Percentiles rank a stretch among this genome's conserved stretches.
These are phyloP conservation scores for Sebastes goodei DNA, from an alignment of 2,797 vertebrate species.

Conservation along the genomic window DNA sequence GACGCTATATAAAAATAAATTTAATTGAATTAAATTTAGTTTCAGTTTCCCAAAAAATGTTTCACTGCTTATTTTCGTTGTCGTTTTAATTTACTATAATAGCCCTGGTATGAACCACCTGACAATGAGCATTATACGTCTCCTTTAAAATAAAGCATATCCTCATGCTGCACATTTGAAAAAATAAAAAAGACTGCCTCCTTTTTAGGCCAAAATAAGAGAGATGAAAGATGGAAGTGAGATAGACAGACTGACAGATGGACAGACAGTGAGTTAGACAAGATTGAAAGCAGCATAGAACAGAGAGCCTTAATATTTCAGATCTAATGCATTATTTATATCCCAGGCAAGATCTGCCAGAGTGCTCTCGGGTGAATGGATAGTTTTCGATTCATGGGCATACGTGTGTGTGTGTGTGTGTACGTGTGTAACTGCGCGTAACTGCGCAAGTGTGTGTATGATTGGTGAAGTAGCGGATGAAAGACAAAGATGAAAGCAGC, in stretches of 20 bases:
- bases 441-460: background rate
- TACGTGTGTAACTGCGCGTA: background rate
- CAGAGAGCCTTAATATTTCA: conserved; percentile 79
- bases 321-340: conserved; percentile 79
- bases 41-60: too few relatives aligned
- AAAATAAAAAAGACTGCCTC: background rate
- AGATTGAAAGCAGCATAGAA: conserved; percentile 48
- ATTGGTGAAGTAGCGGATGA: conserved; percentile 62
- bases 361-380: conserved; percentile 67
- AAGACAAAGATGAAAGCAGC: conserved; percentile 80
- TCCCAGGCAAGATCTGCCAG: conserved; percentile 51
- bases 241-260: background rate
- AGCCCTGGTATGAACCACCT: too few relatives aligned
- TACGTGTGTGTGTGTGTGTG: background rate
- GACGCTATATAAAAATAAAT: too few relatives aligned
- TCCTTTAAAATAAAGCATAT: background rate
- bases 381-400: conserved; percentile 54
- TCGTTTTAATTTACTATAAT: too few relatives aligned
- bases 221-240: background rate
- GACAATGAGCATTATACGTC: background rate
- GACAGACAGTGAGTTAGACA: conserved; percentile 45
- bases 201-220: conserved; percentile 6
- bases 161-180: background rate
- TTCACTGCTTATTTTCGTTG: too few relatives aligned
- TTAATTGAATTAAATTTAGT: too few relatives aligned